Evolutionary conservation across 2,888 invertebrate species (phyloP), one percentile per base, ranked within the genome.

Genomic region (Seira musarum): DNA sequence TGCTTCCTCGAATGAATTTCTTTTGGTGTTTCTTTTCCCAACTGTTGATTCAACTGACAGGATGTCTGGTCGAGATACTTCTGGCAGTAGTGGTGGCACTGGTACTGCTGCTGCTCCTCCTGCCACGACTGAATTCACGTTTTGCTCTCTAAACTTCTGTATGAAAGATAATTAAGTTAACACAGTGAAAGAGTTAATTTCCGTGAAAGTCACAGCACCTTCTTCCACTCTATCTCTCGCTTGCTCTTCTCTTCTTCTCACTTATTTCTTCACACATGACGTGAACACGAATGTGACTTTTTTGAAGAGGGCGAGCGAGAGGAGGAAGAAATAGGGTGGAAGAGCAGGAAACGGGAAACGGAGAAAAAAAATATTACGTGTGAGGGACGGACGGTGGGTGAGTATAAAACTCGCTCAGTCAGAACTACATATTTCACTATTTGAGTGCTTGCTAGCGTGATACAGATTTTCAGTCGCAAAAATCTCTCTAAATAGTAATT

Each of bases 141-240:
- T 72, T 67, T 57, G 76, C 61, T 76, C 81, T 77, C 77, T 80
- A 80, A 80, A 80, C 68, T 73, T 77, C 81, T 81, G 69, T 70
- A 69, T 61, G 67, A 30, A 68, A 77, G 77, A 78, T 81, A 76
- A 81, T 76, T 81, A 81, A 81, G 73, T 76, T 73, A 81, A 72
- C 73, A 77, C 81, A 77, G 68, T 68, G 77, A 73, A 76, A 72
- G 76, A 77, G 77, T 73, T 80, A 77, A 81, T 77, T 77, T 81
- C 77, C 76, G 81, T 72, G 76, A 68, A 76, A 76, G 76, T 75
- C 69, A 61, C 64, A 30, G 70, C 25, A 82, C 68, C 70, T 70
- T 74, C 72, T 72, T 67, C 21, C 30, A 49, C 63, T 66, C 74
- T 66, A 17, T 53, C 24, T 69, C 17, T 17, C 35, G 57, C 35